Evolutionary conservation across 2,888 invertebrate genomes (phyloP).

Genomic region (Linnaemya tessellans): DNA sequence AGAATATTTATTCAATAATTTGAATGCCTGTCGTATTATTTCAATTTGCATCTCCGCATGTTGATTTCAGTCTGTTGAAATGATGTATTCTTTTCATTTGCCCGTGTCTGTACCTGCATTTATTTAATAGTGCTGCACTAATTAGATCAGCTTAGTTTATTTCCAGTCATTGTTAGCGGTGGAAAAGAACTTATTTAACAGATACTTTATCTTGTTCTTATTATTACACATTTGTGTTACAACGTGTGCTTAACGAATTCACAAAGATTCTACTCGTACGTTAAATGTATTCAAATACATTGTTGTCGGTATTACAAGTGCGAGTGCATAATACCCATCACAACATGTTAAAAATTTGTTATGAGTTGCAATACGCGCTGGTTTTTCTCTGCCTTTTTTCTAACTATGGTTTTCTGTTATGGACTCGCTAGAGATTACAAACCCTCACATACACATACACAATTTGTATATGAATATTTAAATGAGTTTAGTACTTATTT

Average conservation of each 20-base stretch:
- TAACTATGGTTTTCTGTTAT: not conserved
- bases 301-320: conserved; percentile 14
- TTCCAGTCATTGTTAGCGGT: conserved; percentile 26
- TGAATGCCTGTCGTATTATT: not conserved
- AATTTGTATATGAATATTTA: not conserved
- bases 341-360: conserved; percentile 5
- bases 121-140: conserved; percentile 43
- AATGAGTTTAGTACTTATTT: not conserved
- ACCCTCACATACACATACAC: not conserved
- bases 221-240: conserved; percentile 13
- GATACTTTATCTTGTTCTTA: conserved; percentile 12
- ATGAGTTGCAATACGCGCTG: conserved; percentile 21
- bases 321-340: not conserved
- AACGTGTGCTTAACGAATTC: not conserved
- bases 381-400: conserved; percentile 4
- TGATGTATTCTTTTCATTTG: not conserved
- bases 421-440: not conserved
- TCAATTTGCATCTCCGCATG: not conserved
- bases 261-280: conserved; percentile 5
- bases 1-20: not conserved
- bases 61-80: not conserved
- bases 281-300: conserved; percentile 18
- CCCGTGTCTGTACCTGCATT: not conserved
- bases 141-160: conserved; percentile 45
- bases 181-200: conserved; percentile 53